These are phyloP conservation scores for Acromyrmex echinatior DNA, from an alignment of 1,140 invertebrate species.

Conservation along the genomic window DNA sequence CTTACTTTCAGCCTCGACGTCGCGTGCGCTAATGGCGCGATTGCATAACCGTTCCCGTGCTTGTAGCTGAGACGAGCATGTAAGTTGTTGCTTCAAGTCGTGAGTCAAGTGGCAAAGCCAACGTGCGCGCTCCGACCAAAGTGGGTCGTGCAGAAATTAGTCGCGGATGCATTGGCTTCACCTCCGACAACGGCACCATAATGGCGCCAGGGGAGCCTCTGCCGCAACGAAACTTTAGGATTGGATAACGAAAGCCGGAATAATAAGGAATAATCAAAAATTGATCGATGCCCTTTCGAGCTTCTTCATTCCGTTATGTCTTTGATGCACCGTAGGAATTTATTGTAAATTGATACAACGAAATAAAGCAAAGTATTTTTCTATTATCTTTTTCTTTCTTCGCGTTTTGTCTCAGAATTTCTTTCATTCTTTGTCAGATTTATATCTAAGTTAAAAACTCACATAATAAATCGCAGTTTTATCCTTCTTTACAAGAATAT, in stretches of 20 bases:
- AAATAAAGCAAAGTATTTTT: neutral
- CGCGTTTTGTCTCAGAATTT: neutral
- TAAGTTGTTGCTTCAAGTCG: slow-evolving; percentile 64
- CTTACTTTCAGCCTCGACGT: slow-evolving; percentile 78
- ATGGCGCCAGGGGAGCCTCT: neutral
- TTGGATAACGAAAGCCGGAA: slow-evolving; percentile 5
- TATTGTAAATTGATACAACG: slow-evolving; percentile 6
- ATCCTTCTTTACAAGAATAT: neutral
- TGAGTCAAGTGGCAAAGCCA: slow-evolving; percentile 73
- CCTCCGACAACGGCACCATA: slow-evolving; percentile 20
- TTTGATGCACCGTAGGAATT: neutral
- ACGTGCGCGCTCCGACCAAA: slow-evolving; percentile 44
- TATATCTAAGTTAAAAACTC: neutral
- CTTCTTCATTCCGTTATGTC: neutral
- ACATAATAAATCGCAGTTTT: neutral
- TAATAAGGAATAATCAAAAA: slow-evolving; percentile 37
- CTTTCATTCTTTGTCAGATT: neutral
- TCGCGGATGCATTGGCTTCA: slow-evolving; percentile 47
- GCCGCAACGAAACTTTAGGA: neutral
- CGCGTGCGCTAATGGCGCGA: slow-evolving; percentile 75
- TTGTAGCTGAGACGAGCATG: slow-evolving; percentile 54
- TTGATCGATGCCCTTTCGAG: neutral
- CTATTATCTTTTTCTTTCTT: neutral
- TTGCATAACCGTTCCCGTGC: slow-evolving; percentile 70
- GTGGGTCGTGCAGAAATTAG: slow-evolving; percentile 70